Evolutionary conservation across 1,140 invertebrate species (phyloP), one percentile per base, ranked within the genome.

Genomic region (Anthonomus grandis): DNA sequence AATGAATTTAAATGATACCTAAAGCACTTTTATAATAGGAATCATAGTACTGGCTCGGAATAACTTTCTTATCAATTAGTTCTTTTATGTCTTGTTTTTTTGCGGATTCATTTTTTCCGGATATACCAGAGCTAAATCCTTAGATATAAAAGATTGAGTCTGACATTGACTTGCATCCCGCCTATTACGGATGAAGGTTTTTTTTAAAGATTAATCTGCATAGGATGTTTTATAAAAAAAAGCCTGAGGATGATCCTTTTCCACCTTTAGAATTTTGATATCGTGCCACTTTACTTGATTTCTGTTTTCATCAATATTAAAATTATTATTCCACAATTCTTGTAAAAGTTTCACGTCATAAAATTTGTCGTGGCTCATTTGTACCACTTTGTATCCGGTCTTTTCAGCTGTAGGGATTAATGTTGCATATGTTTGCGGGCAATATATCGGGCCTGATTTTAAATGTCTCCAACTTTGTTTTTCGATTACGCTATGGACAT

Each of bases 401-500:
- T 31, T 31, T n/a, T 31, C 17, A 5, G 36, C 36, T 13, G n/a
- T 34, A 5, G 23, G n/a, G 36, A 61, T 61, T 10, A 61, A 18
- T n/a, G 34, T 12, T 9, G 46, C 22, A 12, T 47, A 61, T 21
- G 51, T 34, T 18, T 42, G 47, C 15, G 58, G 65, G 12, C 59
- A 39, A 41, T 61, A 66, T 21, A 68, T 63, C 27, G 66, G 64
- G 34, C 60, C 63, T 9, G 60, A 61, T 53, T 57, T 60, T 15
- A 56, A 23, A 38, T 60, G 15, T 38, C 60, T 66, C 60, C 64
- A 71, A 38, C 68, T 64, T 48, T 62, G 52, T 36, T 69, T 72
- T 53, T 73, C 71, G 15, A 74, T 75, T 0, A 70, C 27, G 6
- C 65, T 65, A 55, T 74, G 74, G 34, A 69, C 64, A 31, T 55